Conservation (phyloP, 2,797 vertebrate genomes). For the Cynopterus sphinx region DNA sequence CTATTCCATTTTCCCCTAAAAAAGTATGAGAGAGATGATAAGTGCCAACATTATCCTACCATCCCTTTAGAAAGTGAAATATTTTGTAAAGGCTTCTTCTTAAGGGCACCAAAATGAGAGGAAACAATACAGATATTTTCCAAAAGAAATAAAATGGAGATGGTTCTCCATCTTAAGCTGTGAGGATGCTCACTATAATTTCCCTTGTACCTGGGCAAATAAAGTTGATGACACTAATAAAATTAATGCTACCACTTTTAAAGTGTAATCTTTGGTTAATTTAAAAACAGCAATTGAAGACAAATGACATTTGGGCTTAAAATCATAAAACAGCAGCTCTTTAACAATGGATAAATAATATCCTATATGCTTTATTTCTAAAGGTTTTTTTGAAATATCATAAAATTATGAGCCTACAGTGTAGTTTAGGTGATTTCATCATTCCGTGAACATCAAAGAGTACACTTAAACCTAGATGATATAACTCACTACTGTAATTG, state of each 20-base stretch:
- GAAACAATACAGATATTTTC: background rate
- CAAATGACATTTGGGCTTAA: background rate
- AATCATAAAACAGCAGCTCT: background rate
- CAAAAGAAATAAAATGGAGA: background rate
- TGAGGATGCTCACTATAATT: background rate
- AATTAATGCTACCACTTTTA: background rate
- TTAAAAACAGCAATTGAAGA: background rate
- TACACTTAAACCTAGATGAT: background rate
- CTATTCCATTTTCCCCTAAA: background rate
- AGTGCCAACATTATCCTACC: background rate
- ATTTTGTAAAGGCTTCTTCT: background rate
- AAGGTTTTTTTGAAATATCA: background rate
- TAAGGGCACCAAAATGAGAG: background rate
- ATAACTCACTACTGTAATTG: background rate
- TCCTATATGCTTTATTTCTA: background rate
- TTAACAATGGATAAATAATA: background rate
- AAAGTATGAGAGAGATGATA: background rate
- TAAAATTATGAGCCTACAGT: background rate
- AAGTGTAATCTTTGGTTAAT: background rate
- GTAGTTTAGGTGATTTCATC: background rate
- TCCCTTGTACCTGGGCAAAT: background rate
- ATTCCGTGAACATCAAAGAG: background rate
- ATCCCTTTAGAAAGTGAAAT: constrained; percentile 34
- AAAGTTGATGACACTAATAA: background rate
- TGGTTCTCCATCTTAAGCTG: background rate